phyloP scores from a whole-genome alignment of 2,113 vertebrate species.

The Sula dactylatra region DNA sequence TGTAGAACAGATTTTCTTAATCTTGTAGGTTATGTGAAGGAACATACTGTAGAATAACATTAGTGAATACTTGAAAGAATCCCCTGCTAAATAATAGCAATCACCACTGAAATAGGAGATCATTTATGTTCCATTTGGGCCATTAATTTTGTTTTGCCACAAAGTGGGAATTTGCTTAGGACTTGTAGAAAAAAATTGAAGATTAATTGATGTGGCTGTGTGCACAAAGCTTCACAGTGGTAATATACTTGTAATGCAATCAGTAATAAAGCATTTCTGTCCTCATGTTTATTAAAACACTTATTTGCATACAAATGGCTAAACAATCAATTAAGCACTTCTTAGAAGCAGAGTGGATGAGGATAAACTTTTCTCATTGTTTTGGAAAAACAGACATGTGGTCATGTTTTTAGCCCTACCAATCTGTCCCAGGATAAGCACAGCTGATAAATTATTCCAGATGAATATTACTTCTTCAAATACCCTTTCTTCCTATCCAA shows the following conservation, averaged over 20 bases:
- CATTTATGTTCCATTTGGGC: not conserved
- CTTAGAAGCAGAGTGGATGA: not conserved
- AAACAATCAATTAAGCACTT: not conserved
- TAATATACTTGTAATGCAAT: not conserved
- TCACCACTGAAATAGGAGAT: not conserved
- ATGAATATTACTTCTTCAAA: not conserved
- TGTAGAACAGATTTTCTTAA: not conserved
- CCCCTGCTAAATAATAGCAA: not conserved
- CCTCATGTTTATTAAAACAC: not conserved
- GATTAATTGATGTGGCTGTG: not conserved
- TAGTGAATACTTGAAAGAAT: not conserved
- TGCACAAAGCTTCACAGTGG: not conserved
- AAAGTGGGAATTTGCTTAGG: not conserved
- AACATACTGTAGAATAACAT: not conserved
- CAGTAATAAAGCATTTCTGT: not conserved
- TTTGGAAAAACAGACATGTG: not conserved
- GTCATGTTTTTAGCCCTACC: not conserved
- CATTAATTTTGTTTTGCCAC: slow-evolving; percentile 2
- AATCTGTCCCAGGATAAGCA: not conserved
- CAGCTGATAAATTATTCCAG: not conserved
- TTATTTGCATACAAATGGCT: not conserved
- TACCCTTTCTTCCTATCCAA: not conserved
- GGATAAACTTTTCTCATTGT: not conserved
- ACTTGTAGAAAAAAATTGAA: not conserved
- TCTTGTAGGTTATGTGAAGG: not conserved